phyloP scores from a whole-genome alignment of 1,140 invertebrate species.

The Littorina saxatilis region DNA sequence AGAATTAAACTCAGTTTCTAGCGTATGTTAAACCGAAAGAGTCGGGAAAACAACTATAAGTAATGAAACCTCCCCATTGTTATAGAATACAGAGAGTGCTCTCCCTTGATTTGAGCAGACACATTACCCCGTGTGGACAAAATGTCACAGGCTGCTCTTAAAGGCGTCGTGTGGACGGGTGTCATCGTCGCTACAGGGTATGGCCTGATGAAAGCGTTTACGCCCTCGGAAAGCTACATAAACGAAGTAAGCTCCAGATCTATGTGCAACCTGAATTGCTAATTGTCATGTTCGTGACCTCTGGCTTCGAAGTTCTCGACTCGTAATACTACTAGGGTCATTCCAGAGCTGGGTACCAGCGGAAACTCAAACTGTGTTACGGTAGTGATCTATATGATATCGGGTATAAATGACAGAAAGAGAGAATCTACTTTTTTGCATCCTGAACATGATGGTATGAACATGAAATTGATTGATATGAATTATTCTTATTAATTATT shows the following conservation, averaged over 20 bases:
- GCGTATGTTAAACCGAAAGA: not conserved
- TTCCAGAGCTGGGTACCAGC: too few species aligned
- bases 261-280: too few species aligned
- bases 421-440: not conserved
- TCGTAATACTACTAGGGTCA: too few species aligned
- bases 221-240: slow-evolving; percentile 7
- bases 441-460: too few species aligned
- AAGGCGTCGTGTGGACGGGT: not conserved
- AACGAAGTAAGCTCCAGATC: slow-evolving; percentile 11
- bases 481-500: too few species aligned
- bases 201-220: not conserved
- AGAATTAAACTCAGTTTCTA: not conserved
- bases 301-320: too few species aligned
- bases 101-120: not conserved
- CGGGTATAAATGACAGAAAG: not conserved
- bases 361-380: too few species aligned
- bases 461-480: too few species aligned
- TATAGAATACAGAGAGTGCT: not conserved
- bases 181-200: not conserved
- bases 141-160: not conserved
- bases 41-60: not conserved
- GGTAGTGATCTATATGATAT: too few species aligned
- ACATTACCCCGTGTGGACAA: not conserved
- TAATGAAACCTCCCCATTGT: not conserved
- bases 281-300: too few species aligned